Evolutionary conservation across 2,888 invertebrate species (phyloP), one percentile per base, ranked within the genome.

Genomic region (Dascillus cervinus): DNA sequence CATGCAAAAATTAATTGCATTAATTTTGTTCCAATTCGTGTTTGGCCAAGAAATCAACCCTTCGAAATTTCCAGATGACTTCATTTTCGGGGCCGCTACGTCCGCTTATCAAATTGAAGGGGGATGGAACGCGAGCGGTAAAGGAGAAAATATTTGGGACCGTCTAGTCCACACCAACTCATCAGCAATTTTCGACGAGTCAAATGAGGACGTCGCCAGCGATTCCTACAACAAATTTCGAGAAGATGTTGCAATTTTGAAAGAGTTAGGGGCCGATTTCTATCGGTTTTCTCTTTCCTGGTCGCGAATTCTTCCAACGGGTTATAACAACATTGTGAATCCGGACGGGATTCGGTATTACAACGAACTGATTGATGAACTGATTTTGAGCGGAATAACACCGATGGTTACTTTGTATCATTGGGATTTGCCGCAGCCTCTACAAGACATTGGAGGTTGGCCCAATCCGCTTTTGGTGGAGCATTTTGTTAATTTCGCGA

Each of bases 301-400:
- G 81, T 55, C 78, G 0, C 64, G 82, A 45, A 67, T 82, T 12
- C 55, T 83, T 21, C 81, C 82, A 0, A 69, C 62, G 32, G 82
- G 82, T 10, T 67, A 72, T 30, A 69, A 72, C 8, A 74, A 76
- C 48, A 53, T 70, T n/a, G 66, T 84, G 8, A 88, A 82, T 53
- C 63, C 69, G 21, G 67, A 71, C 2, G 88, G 84, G 10, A 68
- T 88, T 8, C 63, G 73, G 32, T 85, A 86, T 60, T 89, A 89
- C 58, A 77, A 74, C 48, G 73, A 79, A 44, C 60, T 89, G 22
- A 79, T 87, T 28, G 67, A 82, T 47, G 80, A 76, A 47, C 67
- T 88, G 2, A 41, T 79, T 6, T 66, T 59, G 1, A 66, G 69
- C 29, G 69, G 67, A 8, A 76, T 82, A 33, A 49, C 57, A 26